phyloP scores from a whole-genome alignment of 2,888 invertebrate genomes.

The Tenthredo amoena region DNA sequence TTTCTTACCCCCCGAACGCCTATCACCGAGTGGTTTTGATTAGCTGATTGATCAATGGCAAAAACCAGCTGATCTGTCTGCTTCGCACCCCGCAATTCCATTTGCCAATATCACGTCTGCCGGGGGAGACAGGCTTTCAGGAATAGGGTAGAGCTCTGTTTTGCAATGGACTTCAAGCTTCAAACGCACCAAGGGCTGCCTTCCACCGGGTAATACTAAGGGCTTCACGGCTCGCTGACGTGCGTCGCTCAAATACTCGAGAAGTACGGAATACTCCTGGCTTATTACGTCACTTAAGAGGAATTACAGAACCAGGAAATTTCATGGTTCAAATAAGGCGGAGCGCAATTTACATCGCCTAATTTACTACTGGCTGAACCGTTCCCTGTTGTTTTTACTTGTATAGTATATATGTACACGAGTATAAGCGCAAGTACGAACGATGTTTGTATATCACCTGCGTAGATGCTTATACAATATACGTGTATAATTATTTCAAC shows the following conservation, averaged over 20 bases:
- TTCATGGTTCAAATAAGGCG: background rate
- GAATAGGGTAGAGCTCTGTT: background rate
- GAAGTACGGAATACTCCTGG: constrained; percentile 1
- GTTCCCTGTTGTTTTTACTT: background rate
- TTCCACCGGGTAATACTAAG: background rate
- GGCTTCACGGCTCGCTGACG: constrained; percentile 30
- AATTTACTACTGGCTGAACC: constrained; percentile 6
- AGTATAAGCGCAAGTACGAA: too few species aligned
- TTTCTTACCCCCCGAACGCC: background rate
- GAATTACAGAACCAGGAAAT: constrained; percentile 23
- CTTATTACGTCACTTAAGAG: constrained; percentile 41
- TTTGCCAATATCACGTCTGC: background rate
- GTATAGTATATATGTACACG: background rate
- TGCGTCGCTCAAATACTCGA: constrained; percentile 5
- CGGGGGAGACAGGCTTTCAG: background rate
- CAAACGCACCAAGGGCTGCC: background rate
- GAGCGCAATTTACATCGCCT: constrained; percentile 18
- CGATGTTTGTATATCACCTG: background rate
- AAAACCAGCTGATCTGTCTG: background rate
- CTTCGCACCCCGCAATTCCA: background rate
- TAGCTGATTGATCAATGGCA: background rate
- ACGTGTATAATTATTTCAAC: background rate
- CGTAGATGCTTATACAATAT: background rate
- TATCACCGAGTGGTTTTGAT: constrained; percentile 13
- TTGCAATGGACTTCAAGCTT: background rate